Conservation (phyloP, 1,140 invertebrate genomes). For the Drosophila nigromelanica region DNA sequence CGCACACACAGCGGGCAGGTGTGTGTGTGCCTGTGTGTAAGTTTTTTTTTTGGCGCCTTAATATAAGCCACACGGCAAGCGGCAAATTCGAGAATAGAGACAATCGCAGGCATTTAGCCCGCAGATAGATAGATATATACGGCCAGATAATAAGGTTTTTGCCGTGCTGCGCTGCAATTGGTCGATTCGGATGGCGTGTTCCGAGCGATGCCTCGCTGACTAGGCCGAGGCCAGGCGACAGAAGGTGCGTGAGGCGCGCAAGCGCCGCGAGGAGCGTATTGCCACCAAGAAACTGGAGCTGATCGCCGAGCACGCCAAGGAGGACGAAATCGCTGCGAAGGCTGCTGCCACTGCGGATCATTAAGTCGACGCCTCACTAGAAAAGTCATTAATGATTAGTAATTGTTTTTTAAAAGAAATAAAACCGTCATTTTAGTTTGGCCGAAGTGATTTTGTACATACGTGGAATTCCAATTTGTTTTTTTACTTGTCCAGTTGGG, state of each 20-base stretch:
- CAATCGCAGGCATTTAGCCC: conserved; percentile 3
- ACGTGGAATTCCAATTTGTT: conserved; percentile 46
- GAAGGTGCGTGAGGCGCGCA: conserved; percentile 97
- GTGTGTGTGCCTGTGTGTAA: conserved; percentile 17
- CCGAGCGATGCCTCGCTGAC: conserved; percentile 88
- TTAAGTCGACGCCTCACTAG: conserved; percentile 61
- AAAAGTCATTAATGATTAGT: conserved; percentile 59
- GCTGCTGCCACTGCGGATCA: conserved; percentile 84
- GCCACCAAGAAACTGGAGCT: conserved; percentile 96
- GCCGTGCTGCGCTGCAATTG: conserved; percentile 43
- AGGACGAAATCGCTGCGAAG: conserved; percentile 94
- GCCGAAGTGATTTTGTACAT: conserved; percentile 75
- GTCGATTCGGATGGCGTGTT: conserved; percentile 45
- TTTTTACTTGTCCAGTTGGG: not conserved
- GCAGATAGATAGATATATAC: conserved; percentile 16
- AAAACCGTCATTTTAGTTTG: conserved; percentile 74
- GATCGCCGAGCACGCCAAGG: conserved; percentile 92
- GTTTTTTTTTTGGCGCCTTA: conserved; percentile 34
- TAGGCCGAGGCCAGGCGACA: conserved; percentile 98
- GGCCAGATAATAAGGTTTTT: conserved; percentile 21
- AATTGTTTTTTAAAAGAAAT: conserved; percentile 70
- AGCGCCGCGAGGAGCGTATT: conserved; percentile 96
- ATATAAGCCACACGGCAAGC: conserved; percentile 8
- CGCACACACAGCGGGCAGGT: conserved; percentile 18
- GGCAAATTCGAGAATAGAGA: conserved; percentile 24